Conservation (phyloP, 2,888 invertebrate genomes). For the Pterostichus niger region DNA sequence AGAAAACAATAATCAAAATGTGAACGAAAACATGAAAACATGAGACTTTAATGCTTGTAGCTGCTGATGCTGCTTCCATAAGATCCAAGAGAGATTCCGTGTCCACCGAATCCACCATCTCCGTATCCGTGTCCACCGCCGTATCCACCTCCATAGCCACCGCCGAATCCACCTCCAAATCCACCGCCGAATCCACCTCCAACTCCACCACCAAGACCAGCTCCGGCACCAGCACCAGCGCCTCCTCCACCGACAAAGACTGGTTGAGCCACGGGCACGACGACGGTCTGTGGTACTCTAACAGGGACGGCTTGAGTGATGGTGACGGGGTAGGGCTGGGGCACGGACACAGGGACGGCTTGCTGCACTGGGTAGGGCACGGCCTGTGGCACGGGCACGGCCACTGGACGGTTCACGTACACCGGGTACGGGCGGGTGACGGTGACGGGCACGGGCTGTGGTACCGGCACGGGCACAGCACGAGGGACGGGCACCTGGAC, state of each 20-base stretch:
- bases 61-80: conserved; percentile 68
- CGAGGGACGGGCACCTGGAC: conserved; percentile 49
- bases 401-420: conserved; percentile 3
- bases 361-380: conserved; percentile 35
- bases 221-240: conserved; percentile 1
- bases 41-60: conserved; percentile 73
- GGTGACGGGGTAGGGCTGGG: conserved; percentile 61
- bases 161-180: conserved; percentile 2
- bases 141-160: conserved; percentile 64
- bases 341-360: conserved; percentile 39
- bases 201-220: not conserved
- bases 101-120: conserved; percentile 63
- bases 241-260: conserved; percentile 51
- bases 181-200: not conserved
- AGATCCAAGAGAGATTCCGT: not conserved
- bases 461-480: conserved; percentile 53
- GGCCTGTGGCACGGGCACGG: conserved; percentile 47
- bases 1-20: too few relatives aligned
- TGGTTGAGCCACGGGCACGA: conserved; percentile 55
- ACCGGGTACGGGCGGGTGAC: conserved; percentile 4
- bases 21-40: conserved; percentile 68
- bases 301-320: conserved; percentile 55
- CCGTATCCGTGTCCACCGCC: conserved; percentile 52
- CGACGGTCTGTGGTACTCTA: conserved; percentile 59
- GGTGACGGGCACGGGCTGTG: conserved; percentile 52